Conservation (phyloP, 2,888 invertebrate species). For the Papilio gigon region DNA sequence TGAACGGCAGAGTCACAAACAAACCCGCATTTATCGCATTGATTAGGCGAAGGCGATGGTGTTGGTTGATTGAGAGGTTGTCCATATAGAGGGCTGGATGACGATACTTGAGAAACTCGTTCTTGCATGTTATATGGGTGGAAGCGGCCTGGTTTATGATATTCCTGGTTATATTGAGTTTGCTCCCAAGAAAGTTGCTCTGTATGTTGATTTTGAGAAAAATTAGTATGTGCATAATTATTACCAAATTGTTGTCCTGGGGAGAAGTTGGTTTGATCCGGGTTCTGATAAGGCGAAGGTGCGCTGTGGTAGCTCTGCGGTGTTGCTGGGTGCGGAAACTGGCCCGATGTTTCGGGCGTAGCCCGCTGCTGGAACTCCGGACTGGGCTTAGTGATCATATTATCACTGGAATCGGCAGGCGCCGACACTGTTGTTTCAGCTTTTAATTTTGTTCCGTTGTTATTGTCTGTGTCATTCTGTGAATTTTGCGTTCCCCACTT, state of each 20-base stretch:
- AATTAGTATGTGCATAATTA: constrained; percentile 77
- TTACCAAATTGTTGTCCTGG: constrained; percentile 79
- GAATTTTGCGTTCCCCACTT: constrained; percentile 86
- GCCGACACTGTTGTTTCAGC: constrained; percentile 84
- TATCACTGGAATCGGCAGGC: constrained; percentile 89
- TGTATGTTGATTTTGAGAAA: constrained; percentile 77
- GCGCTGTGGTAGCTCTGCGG: constrained; percentile 86
- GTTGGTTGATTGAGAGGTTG: constrained; percentile 85
- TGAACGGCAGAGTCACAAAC: constrained; percentile 89
- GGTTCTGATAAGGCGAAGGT: constrained; percentile 85
- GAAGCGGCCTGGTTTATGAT: constrained; percentile 73
- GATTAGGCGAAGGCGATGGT: constrained; percentile 87
- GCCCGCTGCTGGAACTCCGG: constrained; percentile 83
- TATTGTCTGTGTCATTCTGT: constrained; percentile 84
- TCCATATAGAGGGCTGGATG: constrained; percentile 81
- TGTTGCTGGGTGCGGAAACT: constrained; percentile 84
- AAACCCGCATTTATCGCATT: constrained; percentile 92
- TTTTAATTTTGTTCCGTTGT: constrained; percentile 84
- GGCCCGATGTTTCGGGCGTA: constrained; percentile 81
- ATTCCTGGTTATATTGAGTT: constrained; percentile 74
- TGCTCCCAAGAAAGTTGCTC: constrained; percentile 79
- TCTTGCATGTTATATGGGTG: constrained; percentile 82
- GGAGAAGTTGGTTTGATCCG: constrained; percentile 83
- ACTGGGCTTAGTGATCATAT: constrained; percentile 84
- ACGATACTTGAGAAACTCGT: constrained; percentile 78